Percentiles rank a stretch among this genome's conserved stretches.
These are phyloP conservation scores for Choristoneura rosaceana DNA, from an alignment of 2,888 invertebrate species.

Conservation along the genomic window DNA sequence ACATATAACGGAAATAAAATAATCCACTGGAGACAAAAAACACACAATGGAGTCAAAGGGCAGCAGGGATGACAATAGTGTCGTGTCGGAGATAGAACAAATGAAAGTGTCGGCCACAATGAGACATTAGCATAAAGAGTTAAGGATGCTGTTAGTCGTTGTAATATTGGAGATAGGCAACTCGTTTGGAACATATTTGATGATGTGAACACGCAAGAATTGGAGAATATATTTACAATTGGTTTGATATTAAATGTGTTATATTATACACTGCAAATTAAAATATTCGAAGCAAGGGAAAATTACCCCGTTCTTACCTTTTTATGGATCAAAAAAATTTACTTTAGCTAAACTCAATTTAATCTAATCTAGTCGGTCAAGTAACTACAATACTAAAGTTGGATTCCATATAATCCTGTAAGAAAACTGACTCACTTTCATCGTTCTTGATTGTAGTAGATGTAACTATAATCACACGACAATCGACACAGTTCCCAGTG, in stretches of 20 bases:
- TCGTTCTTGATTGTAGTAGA: background rate
- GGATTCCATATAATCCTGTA: too few species aligned
- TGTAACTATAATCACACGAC: conserved; percentile 46
- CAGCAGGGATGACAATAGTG: conserved; percentile 75
- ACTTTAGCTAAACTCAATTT: background rate
- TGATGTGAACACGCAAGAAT: conserved; percentile 15
- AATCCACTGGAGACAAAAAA: conserved; percentile 79
- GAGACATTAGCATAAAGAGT: conserved; percentile 78
- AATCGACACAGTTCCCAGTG: conserved; percentile 43
- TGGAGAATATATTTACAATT: background rate
- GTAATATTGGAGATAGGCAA: conserved; percentile 32
- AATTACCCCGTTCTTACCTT: too few species aligned
- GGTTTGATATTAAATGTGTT: background rate
- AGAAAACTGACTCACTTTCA: too few species aligned
- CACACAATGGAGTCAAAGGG: conserved; percentile 84
- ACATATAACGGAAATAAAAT: conserved; percentile 83
- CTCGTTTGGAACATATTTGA: conserved; percentile 11
- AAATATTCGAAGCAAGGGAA: background rate
- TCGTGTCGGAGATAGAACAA: conserved; percentile 74
- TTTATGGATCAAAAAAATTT: conserved; percentile 1
- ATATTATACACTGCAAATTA: background rate
- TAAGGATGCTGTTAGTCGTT: conserved; percentile 60
- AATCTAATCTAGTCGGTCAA: background rate
- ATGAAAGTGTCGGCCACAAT: conserved; percentile 79
- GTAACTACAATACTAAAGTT: background rate